Evolutionary conservation across 1,140 invertebrate genomes (phyloP), one percentile per base, ranked within the genome.

Genomic region (Microplitis demolitor): DNA sequence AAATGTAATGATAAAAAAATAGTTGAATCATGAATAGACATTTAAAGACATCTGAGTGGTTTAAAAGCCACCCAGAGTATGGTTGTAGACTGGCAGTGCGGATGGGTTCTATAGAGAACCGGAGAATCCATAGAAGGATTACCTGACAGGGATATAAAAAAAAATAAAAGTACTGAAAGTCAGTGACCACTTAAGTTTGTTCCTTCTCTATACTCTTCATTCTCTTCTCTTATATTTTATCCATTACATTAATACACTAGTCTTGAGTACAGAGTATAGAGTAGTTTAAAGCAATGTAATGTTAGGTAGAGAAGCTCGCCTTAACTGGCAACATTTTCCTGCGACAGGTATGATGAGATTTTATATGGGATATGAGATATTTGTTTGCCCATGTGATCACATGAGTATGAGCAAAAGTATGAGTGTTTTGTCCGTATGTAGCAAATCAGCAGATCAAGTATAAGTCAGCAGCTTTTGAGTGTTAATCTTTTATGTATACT

Each of bases 121-220:
- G 39, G 39, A 58, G 56, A 58, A 58, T 39, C 66, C 50, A 67
- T 67, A 67, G 39, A 67, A 34, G 66, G 66, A 67, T 67, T 67
- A 67, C 66, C 3, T 5, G 33, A 67, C 60, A 62, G 60, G 13
- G 60, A 62, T 5, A 62, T 4, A 37, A n/a, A 54, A 24, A 53
- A 53, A 39, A 64, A 13, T 37, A 35, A n/a, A 33, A 39, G 62
- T 33, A 39, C 37, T 37, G 24, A 66, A 14, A 53, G 66, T 16
- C 63, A 72, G 63, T 72, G 70, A 72, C 70, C 70, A 72, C 70
- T 58, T 37, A 53, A 54, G 62, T 66, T 58, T 70, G 54, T 62
- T 56, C 9, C 54, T 34, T 69, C 67, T 68, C 45, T 11, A 69
- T 69, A 53, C 56, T 60, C 67, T 37, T 39, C 8, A 13, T 60